Percentiles rank a stretch among this genome's conserved stretches.
Evolutionary conservation across 2,888 invertebrate genomes (phyloP).

Genomic region (Vanessa cardui): DNA sequence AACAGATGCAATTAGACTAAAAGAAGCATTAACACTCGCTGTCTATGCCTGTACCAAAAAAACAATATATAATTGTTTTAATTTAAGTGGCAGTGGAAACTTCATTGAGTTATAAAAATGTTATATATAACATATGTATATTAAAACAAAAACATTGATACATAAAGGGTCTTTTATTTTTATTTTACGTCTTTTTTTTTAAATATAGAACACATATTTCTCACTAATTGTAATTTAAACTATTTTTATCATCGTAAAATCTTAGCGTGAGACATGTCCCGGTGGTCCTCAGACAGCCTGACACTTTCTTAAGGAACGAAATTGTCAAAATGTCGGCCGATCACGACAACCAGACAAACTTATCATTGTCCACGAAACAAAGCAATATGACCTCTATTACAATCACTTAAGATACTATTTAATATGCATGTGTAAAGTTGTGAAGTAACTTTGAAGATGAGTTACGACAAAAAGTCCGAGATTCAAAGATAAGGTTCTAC

Average conservation of each 20-base stretch:
- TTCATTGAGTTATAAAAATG: no score
- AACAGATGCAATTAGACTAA: no score
- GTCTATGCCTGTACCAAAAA: no score
- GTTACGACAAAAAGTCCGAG: slow-evolving; percentile 63
- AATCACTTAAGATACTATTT: slow-evolving; percentile 29
- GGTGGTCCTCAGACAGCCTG: slow-evolving; percentile 72
- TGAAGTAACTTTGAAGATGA: slow-evolving; percentile 35
- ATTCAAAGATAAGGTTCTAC: slow-evolving; percentile 62
- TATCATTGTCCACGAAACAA: slow-evolving; percentile 24
- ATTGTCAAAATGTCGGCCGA: slow-evolving; percentile 79
- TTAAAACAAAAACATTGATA: no score
- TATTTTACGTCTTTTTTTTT: no score
- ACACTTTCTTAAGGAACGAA: slow-evolving; percentile 70
- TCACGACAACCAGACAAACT: slow-evolving; percentile 57
- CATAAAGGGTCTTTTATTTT: no score
- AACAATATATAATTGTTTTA: no score
- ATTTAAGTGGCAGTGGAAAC: no score
- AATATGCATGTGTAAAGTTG: neutral
- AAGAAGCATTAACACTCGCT: no score
- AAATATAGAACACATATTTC: slow-evolving; percentile 43
- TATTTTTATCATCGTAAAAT: slow-evolving; percentile 62
- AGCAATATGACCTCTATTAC: slow-evolving; percentile 26
- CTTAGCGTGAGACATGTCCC: slow-evolving; percentile 57
- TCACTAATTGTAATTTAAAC: slow-evolving; percentile 73
- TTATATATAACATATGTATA: no score